These are phyloP conservation scores for Polia nebulosa DNA, from an alignment of 2,888 invertebrate genomes.

Conservation along the genomic window DNA sequence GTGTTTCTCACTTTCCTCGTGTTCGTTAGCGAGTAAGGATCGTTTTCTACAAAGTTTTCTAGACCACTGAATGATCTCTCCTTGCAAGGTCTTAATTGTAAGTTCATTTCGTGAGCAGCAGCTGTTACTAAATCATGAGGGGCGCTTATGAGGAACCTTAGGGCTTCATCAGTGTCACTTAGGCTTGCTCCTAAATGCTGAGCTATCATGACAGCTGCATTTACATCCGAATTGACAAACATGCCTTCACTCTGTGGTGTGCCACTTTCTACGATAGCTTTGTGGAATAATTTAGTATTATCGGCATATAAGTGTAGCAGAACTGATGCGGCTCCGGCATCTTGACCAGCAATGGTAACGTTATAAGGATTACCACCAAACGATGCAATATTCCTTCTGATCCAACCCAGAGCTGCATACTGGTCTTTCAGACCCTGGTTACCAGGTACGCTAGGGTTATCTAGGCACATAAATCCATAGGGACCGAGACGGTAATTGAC, in stretches of 20 bases:
- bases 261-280: constrained; percentile 85
- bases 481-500: constrained; percentile 87
- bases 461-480: constrained; percentile 87
- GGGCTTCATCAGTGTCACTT: constrained; percentile 78
- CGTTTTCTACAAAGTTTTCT: constrained; percentile 81
- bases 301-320: constrained; percentile 83
- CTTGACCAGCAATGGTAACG: constrained; percentile 84
- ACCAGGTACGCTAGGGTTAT: constrained; percentile 81
- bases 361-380: constrained; percentile 88
- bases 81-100: constrained; percentile 81
- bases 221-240: constrained; percentile 79
- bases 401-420: constrained; percentile 82
- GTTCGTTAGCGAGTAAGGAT: constrained; percentile 81
- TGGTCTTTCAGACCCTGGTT: constrained; percentile 88
- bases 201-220: constrained; percentile 81
- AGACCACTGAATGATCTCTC: constrained; percentile 85
- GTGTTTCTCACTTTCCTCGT: constrained; percentile 79
- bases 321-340: constrained; percentile 83
- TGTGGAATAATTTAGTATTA: constrained; percentile 83
- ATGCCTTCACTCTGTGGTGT: constrained; percentile 82
- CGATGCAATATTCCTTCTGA: constrained; percentile 81
- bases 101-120: constrained; percentile 76
- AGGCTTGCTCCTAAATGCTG: constrained; percentile 80
- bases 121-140: constrained; percentile 79
- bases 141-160: constrained; percentile 75